A percentile compares a stretch with the other conserved stretches of the same genome.
phyloP scores from a whole-genome alignment of 2,888 invertebrate species.

The Thymelicus sylvestris region DNA sequence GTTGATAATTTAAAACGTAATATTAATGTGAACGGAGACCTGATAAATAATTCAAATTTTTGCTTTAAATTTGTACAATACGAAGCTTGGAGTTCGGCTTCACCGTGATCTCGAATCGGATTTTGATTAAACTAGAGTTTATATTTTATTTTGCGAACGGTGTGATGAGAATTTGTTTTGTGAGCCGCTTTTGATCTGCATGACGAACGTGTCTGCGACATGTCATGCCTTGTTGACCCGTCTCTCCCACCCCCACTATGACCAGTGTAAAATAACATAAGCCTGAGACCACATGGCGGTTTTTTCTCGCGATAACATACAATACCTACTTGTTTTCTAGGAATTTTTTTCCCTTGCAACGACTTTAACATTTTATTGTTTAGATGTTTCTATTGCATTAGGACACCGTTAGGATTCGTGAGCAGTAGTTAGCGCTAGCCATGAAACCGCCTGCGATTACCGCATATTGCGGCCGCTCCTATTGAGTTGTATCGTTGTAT shows the following conservation, averaged over 20 bases:
- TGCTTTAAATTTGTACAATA: conserved; percentile 77
- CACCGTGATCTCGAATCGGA: conserved; percentile 79
- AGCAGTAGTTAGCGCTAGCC: no score
- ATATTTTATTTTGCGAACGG: conserved; percentile 46
- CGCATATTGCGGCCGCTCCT: no score
- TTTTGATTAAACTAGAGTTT: conserved; percentile 60
- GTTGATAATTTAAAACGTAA: conserved; percentile 36
- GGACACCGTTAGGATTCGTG: no score
- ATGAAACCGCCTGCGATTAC: no score
- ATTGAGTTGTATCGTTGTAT: no score
- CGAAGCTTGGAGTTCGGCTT: conserved; percentile 71
- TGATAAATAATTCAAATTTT: conserved; percentile 68
- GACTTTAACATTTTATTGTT: no score
- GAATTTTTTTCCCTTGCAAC: no score
- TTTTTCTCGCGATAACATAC: no score
- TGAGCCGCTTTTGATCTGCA: not conserved
- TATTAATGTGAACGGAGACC: conserved; percentile 56
- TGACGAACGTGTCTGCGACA: conserved; percentile 4
- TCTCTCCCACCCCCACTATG: not conserved
- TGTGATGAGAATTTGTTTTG: conserved; percentile 34
- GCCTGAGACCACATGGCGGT: no score
- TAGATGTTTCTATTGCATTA: no score
- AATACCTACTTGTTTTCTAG: no score
- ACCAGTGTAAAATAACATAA: not conserved
- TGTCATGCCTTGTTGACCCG: not conserved